A percentile compares a stretch with the other conserved stretches of the same genome.
phyloP scores from a whole-genome alignment of 2,888 invertebrate species.

The Prionchulus punctatus region DNA sequence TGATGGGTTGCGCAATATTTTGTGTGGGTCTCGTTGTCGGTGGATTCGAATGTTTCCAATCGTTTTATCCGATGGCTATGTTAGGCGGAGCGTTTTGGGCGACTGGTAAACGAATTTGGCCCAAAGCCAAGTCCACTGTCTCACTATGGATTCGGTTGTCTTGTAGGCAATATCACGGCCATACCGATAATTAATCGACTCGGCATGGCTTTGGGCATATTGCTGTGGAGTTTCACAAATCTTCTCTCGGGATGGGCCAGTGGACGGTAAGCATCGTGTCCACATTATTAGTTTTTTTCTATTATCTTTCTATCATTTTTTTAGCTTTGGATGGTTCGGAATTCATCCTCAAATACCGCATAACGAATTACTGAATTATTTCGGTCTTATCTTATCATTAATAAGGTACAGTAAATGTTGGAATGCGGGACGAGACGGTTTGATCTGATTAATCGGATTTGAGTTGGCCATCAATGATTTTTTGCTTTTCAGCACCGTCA shows the following conservation, averaged over 20 bases:
- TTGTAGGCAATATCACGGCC: constrained; percentile 36
- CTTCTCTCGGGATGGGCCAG: constrained; percentile 38
- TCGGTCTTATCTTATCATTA: constrained; percentile 28
- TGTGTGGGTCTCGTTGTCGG: constrained; percentile 33
- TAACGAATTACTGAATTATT: constrained; percentile 27
- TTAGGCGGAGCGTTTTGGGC: constrained; percentile 39
- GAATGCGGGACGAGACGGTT: too few species aligned
- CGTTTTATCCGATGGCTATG: constrained; percentile 39
- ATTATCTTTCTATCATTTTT: constrained; percentile 7
- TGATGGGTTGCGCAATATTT: constrained; percentile 36
- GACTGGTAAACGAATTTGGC: constrained; percentile 28
- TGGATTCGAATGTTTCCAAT: constrained; percentile 27
- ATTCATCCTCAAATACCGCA: constrained; percentile 24
- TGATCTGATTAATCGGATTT: too few species aligned
- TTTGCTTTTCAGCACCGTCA: constrained; percentile 2
- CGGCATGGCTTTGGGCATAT: constrained; percentile 38
- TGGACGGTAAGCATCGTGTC: constrained; percentile 28
- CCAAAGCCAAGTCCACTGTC: too few species aligned
- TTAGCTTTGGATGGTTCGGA: constrained; percentile 34
- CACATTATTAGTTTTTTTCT: constrained; percentile 7
- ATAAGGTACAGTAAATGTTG: too few species aligned
- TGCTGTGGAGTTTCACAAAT: constrained; percentile 39
- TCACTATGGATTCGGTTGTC: constrained; percentile 3
- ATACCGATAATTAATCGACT: constrained; percentile 39
- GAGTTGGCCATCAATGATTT: too few species aligned